Conservation (phyloP, 2,113 vertebrate genomes). For the Merops nubicus region DNA sequence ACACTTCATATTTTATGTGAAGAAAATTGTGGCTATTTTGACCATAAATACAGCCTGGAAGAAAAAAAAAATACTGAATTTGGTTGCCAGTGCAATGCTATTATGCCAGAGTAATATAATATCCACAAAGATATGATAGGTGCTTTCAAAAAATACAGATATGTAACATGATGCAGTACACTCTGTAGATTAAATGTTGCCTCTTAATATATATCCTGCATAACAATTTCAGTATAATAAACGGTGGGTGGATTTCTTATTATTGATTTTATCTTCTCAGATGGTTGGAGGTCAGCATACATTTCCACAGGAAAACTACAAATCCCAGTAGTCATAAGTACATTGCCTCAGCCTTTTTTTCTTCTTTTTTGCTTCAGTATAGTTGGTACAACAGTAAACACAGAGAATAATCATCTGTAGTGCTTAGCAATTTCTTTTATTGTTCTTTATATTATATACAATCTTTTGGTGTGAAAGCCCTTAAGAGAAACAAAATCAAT, state of each 20-base stretch:
- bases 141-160: slow-evolving; percentile 4
- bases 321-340: neutral
- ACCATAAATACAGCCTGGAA: slow-evolving; percentile 39
- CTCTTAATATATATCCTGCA: slow-evolving; percentile 16
- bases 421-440: slow-evolving; percentile 48
- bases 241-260: neutral
- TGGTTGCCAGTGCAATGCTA: neutral
- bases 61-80: neutral
- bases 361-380: neutral
- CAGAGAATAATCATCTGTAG: neutral
- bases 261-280: slow-evolving; percentile 13
- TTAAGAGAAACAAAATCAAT: slow-evolving; percentile 54
- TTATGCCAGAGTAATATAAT: slow-evolving; percentile 31
- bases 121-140: neutral
- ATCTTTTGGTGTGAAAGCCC: neutral
- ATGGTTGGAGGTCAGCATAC: neutral
- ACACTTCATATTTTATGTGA: slow-evolving; percentile 19
- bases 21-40: slow-evolving; percentile 51
- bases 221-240: slow-evolving; percentile 27
- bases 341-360: neutral
- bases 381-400: slow-evolving; percentile 30
- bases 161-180: neutral
- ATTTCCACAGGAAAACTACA: slow-evolving; percentile 31
- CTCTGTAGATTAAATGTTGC: neutral
- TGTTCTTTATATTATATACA: neutral